Evolutionary conservation across 2,113 vertebrate genomes (phyloP).

Genomic region (Protomyctophum bolini): DNA sequence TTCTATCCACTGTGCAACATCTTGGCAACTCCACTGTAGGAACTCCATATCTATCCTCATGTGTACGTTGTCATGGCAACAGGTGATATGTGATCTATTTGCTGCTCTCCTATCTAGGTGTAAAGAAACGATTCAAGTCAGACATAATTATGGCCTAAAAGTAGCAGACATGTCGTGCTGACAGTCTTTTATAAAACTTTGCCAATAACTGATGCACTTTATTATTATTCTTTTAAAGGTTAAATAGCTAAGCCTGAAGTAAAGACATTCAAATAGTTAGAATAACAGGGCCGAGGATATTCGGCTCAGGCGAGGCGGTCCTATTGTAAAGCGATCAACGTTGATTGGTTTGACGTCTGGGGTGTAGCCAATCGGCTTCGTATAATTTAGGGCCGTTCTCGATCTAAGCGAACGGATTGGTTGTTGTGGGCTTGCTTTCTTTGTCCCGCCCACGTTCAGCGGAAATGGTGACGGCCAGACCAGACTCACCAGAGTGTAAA

Average conservation of each 20-base stretch:
- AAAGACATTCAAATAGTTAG: neutral
- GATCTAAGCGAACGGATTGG: slow-evolving; percentile 44
- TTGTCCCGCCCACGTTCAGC: slow-evolving; percentile 25
- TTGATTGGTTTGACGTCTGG: neutral
- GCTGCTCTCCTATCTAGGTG: no score
- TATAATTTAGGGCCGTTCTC: slow-evolving; percentile 39
- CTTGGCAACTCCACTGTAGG: slow-evolving; percentile 70
- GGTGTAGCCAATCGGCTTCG: slow-evolving; percentile 50
- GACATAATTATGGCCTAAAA: no score
- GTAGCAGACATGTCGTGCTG: no score
- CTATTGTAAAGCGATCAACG: neutral
- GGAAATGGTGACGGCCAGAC: neutral
- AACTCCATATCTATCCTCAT: slow-evolving; percentile 71
- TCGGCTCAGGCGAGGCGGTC: neutral
- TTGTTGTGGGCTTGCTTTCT: neutral
- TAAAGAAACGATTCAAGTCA: no score
- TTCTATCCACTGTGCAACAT: slow-evolving; percentile 75
- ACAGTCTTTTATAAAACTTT: no score
- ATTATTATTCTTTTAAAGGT: no score
- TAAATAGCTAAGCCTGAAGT: no score
- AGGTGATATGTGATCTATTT: neutral
- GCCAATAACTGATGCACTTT: no score
- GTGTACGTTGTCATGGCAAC: slow-evolving; percentile 70
- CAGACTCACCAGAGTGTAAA: no score
- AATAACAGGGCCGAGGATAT: neutral